These are phyloP conservation scores for Brachyrhaphis roseni DNA, from an alignment of 2,797 vertebrate species.

Conservation along the genomic window DNA sequence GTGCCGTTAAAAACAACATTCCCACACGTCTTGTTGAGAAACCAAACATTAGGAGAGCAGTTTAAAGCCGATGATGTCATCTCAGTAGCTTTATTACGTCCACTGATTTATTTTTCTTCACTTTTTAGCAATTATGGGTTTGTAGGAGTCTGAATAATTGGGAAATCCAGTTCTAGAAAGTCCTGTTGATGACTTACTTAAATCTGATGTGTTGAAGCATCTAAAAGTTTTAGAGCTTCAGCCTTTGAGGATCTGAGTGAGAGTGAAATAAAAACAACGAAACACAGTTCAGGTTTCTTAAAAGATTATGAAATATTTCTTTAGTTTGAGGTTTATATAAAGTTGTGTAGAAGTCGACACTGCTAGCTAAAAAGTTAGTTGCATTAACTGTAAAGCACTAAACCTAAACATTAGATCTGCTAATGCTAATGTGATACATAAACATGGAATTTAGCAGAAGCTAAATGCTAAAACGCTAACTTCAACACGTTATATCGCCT, in stretches of 20 bases:
- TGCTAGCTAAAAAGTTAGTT: background rate
- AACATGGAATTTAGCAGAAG: too few species aligned
- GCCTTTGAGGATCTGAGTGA: background rate
- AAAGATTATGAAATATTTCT: background rate
- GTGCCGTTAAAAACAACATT: constrained; percentile 1
- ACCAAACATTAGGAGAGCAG: background rate
- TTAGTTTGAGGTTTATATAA: background rate
- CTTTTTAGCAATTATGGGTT: background rate
- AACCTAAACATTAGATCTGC: background rate
- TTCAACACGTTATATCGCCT: background rate
- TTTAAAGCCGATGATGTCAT: background rate
- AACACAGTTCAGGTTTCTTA: background rate
- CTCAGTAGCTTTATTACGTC: background rate
- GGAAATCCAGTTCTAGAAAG: background rate
- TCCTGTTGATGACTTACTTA: background rate
- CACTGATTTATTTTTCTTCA: background rate
- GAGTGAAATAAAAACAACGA: background rate
- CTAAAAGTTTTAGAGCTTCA: background rate
- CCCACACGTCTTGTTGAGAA: constrained; percentile 2
- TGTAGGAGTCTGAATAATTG: background rate
- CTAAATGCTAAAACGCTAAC: background rate
- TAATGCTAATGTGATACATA: too few species aligned
- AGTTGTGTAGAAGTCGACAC: background rate
- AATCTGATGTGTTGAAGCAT: background rate
- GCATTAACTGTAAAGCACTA: background rate